Evolutionary conservation across 2,888 invertebrate species (phyloP), one percentile per base, ranked within the genome.

Genomic region (Dioctria linearis): DNA sequence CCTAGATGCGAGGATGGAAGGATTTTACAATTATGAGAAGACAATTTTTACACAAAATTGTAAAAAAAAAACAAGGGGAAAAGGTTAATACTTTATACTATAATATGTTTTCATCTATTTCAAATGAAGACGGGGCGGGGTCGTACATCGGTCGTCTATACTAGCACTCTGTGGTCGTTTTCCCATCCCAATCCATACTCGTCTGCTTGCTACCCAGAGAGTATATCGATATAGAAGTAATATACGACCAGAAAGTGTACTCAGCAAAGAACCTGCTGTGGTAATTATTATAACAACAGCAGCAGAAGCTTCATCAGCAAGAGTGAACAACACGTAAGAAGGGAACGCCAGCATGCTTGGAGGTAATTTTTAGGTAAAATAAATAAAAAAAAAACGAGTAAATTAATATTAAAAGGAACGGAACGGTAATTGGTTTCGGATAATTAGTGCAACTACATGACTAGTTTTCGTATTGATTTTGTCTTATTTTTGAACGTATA

Each of bases 211-310:
- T 25, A 25, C 25, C 25, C 25, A 25, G 25, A 25, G 61, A 63
- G 63, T 63, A 63, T 40, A 75, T 75, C 59, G 73, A 75, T 75
- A 75, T 59, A 69, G 42, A 43, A 8, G 40, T 43, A 59, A 75
- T 57, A 51, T 39, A 37, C 49, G 76, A 63, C 3, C 61, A 13
- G 59, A 46, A 49, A 40, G 46, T 63, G 76, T 63, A 63, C 76
- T 42, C 37, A 9, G 43, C 43, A 63, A 13, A 63, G 63, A 76
- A 76, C 76, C 76, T 76, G 76, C 76, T 63, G 76, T 39, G 63
- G 76, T 76, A 76, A 76, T 76, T 76, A 76, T 76, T 61, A 63
- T 76, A 76, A 76, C 76, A 76, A 63, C 76, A 63, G 76, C 76
- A 59, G 76, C 76, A 59, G 59, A 43, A 61, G 61, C 61, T 61